Percentiles rank a stretch among this genome's conserved stretches.
phyloP scores from a whole-genome alignment of 2,797 vertebrate genomes.

The Dermochelys coriacea region DNA sequence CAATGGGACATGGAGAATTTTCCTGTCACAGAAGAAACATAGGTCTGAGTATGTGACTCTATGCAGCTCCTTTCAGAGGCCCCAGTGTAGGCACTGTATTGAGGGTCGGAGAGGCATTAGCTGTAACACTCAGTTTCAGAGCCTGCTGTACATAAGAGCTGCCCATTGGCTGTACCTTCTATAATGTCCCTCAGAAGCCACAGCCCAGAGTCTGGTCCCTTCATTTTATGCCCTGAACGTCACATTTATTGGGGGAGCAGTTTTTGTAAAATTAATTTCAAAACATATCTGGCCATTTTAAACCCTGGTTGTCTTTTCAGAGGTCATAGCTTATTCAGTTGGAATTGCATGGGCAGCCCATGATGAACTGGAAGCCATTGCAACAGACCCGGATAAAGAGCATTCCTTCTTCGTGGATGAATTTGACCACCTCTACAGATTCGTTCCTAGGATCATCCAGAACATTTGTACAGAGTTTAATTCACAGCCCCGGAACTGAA shows the following conservation, averaged over 20 bases:
- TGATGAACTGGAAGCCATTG: slow-evolving; percentile 96
- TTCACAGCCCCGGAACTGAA: slow-evolving; percentile 95
- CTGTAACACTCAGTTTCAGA: not conserved
- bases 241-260: not conserved
- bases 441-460: slow-evolving; percentile 91
- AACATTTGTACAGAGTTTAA: slow-evolving; percentile 99
- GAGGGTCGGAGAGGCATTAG: not conserved
- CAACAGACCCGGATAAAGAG: slow-evolving; percentile 93
- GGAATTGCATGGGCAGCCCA: slow-evolving; percentile 97
- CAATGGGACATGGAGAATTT: not conserved
- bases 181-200: not conserved
- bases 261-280: not conserved
- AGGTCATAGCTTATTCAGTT: slow-evolving; percentile 94
- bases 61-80: not conserved
- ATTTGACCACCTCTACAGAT: slow-evolving; percentile 94
- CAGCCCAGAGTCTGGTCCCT: no score
- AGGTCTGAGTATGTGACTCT: not conserved
- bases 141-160: not conserved
- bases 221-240: not conserved
- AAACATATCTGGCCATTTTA: not conserved
- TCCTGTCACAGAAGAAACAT: not conserved
- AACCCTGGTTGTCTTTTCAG: slow-evolving; percentile 76
- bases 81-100: not conserved
- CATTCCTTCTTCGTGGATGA: slow-evolving; percentile 98
- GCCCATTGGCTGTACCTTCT: not conserved